phyloP scores from a whole-genome alignment of 2,797 vertebrate species.

The Megaceryle alcyon region DNA sequence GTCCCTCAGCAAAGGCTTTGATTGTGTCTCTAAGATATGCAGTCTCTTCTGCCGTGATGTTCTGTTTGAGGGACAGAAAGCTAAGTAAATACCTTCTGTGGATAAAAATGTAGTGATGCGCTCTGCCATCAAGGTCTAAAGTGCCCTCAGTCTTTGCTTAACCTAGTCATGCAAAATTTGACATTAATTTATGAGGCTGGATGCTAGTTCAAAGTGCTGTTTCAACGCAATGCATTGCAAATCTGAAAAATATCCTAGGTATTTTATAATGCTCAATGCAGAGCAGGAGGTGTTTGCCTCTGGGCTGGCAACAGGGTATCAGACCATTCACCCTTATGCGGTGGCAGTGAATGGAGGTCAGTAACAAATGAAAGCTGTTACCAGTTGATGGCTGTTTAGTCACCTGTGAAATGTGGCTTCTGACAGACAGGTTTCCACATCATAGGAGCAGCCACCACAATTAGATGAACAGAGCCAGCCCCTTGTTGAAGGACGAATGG shows the following conservation, averaged over 20 bases:
- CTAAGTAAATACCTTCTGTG: background rate
- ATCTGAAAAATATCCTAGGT: background rate
- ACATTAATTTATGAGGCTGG: background rate
- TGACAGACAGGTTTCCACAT: conserved; percentile 43
- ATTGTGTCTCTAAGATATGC: background rate
- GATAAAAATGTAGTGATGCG: background rate
- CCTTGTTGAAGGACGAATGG: background rate
- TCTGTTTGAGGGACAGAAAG: background rate
- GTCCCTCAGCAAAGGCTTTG: background rate
- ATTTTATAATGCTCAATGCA: background rate
- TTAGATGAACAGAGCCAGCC: conserved; percentile 16
- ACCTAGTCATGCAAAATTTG: background rate
- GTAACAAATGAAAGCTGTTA: conserved; percentile 20
- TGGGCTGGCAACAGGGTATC: background rate
- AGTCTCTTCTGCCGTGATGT: background rate
- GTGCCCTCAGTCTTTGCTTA: background rate
- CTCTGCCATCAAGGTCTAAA: background rate
- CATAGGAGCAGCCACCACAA: background rate
- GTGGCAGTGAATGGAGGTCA: background rate
- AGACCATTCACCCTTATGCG: rapidly evolving
- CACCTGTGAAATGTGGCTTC: conserved; percentile 59
- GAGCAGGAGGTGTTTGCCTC: background rate
- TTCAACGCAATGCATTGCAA: background rate
- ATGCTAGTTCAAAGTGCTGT: background rate
- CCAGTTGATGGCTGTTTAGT: conserved; percentile 30